phyloP scores from a whole-genome alignment of 1,140 invertebrate genomes.

The Oncopeltus fasciatus region DNA sequence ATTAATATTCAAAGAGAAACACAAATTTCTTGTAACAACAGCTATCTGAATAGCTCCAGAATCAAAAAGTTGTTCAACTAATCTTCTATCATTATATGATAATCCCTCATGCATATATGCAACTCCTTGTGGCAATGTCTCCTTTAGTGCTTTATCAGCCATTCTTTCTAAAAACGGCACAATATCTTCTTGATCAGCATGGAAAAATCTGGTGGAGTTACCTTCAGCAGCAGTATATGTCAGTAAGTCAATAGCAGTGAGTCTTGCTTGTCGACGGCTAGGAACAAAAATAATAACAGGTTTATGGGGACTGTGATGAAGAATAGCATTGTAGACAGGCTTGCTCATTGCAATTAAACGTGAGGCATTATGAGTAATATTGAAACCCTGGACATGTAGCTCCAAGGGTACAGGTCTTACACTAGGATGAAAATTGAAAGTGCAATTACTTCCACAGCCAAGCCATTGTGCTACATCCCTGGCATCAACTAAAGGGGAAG shows the following conservation, averaged over 20 bases:
- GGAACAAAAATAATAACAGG: conserved; percentile 96
- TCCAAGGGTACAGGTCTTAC: conserved; percentile 89
- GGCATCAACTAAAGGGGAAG: conserved; percentile 86
- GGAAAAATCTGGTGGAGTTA: conserved; percentile 72
- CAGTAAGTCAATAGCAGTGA: conserved; percentile 88
- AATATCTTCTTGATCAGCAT: conserved; percentile 73
- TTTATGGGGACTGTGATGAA: conserved; percentile 70
- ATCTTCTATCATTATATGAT: conserved; percentile 59
- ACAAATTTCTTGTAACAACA: conserved; percentile 78
- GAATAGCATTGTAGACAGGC: conserved; percentile 89
- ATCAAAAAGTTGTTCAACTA: conserved; percentile 87
- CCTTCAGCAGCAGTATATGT: conserved; percentile 84
- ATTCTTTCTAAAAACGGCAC: conserved; percentile 76
- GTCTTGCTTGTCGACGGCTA: conserved; percentile 76
- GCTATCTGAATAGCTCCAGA: conserved; percentile 87
- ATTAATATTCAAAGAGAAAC: conserved; percentile 78
- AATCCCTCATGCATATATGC: conserved; percentile 95
- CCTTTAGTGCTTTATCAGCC: conserved; percentile 70
- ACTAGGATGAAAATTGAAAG: conserved; percentile 98
- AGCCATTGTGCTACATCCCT: conserved; percentile 94
- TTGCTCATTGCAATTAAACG: conserved; percentile 93
- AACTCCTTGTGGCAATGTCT: conserved; percentile 82
- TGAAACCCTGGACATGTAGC: conserved; percentile 91
- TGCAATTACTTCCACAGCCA: conserved; percentile 77
- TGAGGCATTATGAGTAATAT: conserved; percentile 92